These are phyloP conservation scores for Plumapathes pennacea DNA, from an alignment of 92 coral and sea anemone species.

Conservation along the genomic window DNA sequence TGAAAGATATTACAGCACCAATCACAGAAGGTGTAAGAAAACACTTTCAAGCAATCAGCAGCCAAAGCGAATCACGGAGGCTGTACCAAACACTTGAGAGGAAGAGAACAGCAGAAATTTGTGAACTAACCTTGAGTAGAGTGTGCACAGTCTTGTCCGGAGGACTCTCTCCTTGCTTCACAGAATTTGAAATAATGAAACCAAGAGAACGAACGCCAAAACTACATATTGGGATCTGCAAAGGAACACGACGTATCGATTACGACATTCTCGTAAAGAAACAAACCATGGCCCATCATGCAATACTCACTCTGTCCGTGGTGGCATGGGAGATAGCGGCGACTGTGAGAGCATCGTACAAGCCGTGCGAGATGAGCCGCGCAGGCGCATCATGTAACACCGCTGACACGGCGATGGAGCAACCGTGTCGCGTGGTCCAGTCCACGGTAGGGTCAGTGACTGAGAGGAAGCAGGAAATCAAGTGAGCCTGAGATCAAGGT, in stretches of 20 bases:
- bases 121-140: constrained; percentile 59
- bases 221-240: constrained; percentile 89
- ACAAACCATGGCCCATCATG: neutral
- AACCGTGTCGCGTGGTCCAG: constrained; percentile 98
- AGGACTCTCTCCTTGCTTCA: constrained; percentile 31
- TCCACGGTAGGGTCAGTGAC: constrained; percentile 93
- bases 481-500: neutral
- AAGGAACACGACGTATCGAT: neutral
- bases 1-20: too few relatives aligned
- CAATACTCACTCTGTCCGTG: constrained; percentile 81
- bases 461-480: neutral
- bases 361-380: constrained; percentile 67
- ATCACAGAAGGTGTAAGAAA: too few relatives aligned
- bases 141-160: constrained; percentile 45
- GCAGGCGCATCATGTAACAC: constrained; percentile 89
- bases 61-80: neutral
- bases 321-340: constrained; percentile 82
- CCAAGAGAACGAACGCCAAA: constrained; percentile 91
- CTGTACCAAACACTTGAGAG: neutral
- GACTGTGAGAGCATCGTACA: constrained; percentile 70
- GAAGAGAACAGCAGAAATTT: neutral
- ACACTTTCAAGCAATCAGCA: neutral
- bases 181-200: constrained; percentile 62
- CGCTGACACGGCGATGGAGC: constrained; percentile 91
- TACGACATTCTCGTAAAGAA: neutral